These are phyloP conservation scores for Halocynthia aurantium DNA, from an alignment of 23 tunicate species.

Conservation along the genomic window DNA sequence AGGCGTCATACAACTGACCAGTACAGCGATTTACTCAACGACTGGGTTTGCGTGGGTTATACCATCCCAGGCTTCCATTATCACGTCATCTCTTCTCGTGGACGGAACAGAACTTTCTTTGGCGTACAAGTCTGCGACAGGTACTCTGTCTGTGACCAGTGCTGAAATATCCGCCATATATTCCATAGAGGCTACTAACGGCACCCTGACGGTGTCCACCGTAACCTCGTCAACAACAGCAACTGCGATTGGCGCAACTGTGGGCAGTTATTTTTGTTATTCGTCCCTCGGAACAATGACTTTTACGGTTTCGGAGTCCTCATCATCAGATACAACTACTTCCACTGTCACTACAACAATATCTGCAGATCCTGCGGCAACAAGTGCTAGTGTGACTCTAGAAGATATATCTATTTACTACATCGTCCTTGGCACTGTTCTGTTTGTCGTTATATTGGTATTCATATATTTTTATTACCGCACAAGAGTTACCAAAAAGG, in stretches of 20 bases:
- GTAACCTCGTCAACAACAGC: constrained; percentile 22
- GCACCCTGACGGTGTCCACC: constrained; percentile 40
- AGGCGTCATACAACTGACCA: not conserved
- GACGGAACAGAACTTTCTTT: not conserved
- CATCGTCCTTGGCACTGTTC: constrained; percentile 42
- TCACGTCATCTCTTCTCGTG: not conserved
- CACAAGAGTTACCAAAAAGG: constrained; percentile 2
- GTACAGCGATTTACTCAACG: not conserved
- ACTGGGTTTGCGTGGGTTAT: constrained; percentile 13
- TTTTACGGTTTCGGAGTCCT: constrained; percentile 21
- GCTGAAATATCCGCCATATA: constrained; percentile 26
- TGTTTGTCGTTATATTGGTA: constrained; percentile 17
- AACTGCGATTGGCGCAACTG: constrained; percentile 28
- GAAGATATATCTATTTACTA: constrained; percentile 38
- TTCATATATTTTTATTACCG: constrained; percentile 4
- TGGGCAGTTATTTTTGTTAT: constrained; percentile 40
- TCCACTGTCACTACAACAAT: constrained; percentile 25
- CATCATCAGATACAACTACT: constrained; percentile 4
- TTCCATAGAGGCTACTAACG: constrained; percentile 29
- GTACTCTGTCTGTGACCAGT: not conserved
- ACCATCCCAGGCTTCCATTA: constrained; percentile 1
- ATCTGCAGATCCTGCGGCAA: constrained; percentile 5
- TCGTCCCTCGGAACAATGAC: constrained; percentile 27
- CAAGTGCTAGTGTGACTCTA: not conserved
- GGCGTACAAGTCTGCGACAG: not conserved